phyloP scores from a whole-genome alignment of 2,888 invertebrate species.

The Eudasyphora cyanicolor region DNA sequence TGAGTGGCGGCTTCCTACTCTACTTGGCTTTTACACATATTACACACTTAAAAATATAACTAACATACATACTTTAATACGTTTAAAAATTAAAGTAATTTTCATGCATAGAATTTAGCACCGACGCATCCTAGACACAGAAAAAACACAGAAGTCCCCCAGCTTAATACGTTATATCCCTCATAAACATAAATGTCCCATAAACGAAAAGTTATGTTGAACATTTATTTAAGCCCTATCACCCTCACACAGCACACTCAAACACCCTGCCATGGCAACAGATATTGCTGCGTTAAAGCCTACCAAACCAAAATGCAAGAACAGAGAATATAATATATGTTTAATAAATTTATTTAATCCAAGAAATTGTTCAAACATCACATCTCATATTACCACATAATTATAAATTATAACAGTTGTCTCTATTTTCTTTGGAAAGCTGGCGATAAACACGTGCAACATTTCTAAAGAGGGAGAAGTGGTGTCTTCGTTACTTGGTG shows the following conservation, averaged over 20 bases:
- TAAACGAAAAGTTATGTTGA: conserved; percentile 30
- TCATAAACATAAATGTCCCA: conserved; percentile 25
- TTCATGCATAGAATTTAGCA: background rate
- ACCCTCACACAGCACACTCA: background rate
- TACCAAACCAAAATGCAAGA: background rate
- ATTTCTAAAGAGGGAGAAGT: background rate
- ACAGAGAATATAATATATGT: background rate
- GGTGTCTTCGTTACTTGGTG: too few species aligned
- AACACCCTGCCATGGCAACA: background rate
- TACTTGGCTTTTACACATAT: too few species aligned
- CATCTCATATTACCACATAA: conserved; percentile 28
- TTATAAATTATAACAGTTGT: conserved; percentile 14
- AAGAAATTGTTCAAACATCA: conserved; percentile 26
- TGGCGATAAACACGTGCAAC: conserved; percentile 12
- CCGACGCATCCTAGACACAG: background rate
- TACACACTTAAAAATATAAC: background rate
- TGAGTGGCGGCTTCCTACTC: too few species aligned
- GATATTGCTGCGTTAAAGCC: background rate
- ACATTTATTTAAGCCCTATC: background rate
- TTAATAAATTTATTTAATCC: conserved; percentile 39
- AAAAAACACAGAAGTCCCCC: background rate
- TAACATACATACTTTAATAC: background rate
- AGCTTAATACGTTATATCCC: background rate
- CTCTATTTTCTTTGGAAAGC: background rate
- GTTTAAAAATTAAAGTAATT: conserved; percentile 11